Base-by-base conservation (phyloP, 2,888 invertebrate genomes). In the Lordiphosa fenestrarum region DNA sequence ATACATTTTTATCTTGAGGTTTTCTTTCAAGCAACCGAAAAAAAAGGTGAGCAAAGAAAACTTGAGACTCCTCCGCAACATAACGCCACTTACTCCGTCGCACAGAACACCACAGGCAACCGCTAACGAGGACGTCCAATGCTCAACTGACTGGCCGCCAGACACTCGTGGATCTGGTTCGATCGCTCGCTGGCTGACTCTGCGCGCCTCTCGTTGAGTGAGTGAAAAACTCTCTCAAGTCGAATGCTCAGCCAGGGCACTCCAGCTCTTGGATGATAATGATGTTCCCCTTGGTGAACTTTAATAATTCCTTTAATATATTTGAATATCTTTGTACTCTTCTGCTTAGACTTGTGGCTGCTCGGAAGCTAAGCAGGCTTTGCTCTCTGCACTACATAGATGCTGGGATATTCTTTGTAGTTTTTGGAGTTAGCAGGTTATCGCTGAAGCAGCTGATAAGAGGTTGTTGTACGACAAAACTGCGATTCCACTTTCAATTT, bases 101-200 rank as follows among this genome's bases (percentile, higher is more conserved):
- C 67, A 66, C 69, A 71, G 60, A 74, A 77, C 66, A 76, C 73
- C 65, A 55, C 68, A 73, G 81, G 73, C 77, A 84, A 86, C 86
- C 87, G 85, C 70, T 83, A 84, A 77, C 77, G 86, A 86, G 84
- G 87, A 87, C 86, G 86, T 87, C 81, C 87, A 85, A 84, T 76
- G 73, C 85, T 86, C 88, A 85, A 87, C 88, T 87, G 77, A 86
- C 67, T 68, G 64, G 64, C 39, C 53, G 25, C 61, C 62, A 60
- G 30, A 46, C 30, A 44, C 30, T 30, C 10, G 30, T 30, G 52
- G 46, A 36, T 36, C 40, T 30, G 33, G 55, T 33, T 33, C 46
- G 48, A 35, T 51, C 42, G 33, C 30, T 44, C 23, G 25, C 42
- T 42, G 7, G 30, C 7, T 7, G 30, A 41, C 37, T 13, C 37